Percentiles rank a stretch among this genome's conserved stretches.
Evolutionary conservation across 1,140 invertebrate species (phyloP).

Genomic region (Drosophila bifasciata): DNA sequence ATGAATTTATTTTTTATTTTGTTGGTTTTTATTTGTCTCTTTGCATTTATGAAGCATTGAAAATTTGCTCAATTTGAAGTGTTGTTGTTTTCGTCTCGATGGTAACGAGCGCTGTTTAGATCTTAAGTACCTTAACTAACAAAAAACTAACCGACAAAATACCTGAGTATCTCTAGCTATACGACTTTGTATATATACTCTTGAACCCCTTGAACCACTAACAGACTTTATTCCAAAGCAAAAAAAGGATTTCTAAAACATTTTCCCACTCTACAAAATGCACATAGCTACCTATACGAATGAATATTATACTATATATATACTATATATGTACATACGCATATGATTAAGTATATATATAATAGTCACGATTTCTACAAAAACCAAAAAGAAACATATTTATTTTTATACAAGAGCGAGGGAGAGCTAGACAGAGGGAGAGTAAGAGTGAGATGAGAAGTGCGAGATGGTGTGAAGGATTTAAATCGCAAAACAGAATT

Average conservation of each 20-base stretch:
- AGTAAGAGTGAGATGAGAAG: conserved; percentile 12
- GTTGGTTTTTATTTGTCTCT: conserved; percentile 6
- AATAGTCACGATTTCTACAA: conserved; percentile 60
- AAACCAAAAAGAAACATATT: conserved; percentile 47
- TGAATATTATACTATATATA: conserved; percentile 28
- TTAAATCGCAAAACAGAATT: conserved; percentile 52
- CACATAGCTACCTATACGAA: conserved; percentile 63
- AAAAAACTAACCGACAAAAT: conserved; percentile 46
- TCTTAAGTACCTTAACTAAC: conserved; percentile 73
- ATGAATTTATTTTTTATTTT: conserved; percentile 4
- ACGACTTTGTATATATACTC: conserved; percentile 50
- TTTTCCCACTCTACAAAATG: conserved; percentile 65
- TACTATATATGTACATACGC: conserved; percentile 16
- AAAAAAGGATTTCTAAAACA: conserved; percentile 38
- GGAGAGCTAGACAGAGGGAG: conserved; percentile 23
- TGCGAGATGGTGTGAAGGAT: conserved; percentile 20
- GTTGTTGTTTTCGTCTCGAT: not conserved
- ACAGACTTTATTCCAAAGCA: conserved; percentile 56
- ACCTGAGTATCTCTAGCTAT: conserved; percentile 67
- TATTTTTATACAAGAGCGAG: conserved; percentile 79
- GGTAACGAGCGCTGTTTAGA: conserved; percentile 49
- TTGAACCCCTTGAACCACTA: conserved; percentile 50
- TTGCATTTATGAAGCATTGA: conserved; percentile 34
- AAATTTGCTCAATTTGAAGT: conserved; percentile 67
- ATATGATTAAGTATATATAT: conserved; percentile 48